These are phyloP conservation scores for Limenitis camilla DNA, from an alignment of 2,888 invertebrate genomes.

Conservation along the genomic window DNA sequence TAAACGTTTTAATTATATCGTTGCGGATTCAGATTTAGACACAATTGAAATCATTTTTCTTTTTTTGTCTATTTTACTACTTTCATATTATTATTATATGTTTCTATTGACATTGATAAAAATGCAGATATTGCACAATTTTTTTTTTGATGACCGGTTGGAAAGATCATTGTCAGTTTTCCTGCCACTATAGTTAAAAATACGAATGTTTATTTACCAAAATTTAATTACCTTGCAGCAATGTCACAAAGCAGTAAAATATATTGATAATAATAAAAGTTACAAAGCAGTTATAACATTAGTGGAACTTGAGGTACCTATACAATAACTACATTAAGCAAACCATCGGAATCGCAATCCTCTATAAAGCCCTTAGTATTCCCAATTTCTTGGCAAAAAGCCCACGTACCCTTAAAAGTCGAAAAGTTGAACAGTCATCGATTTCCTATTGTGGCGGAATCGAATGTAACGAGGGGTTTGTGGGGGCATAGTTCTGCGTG, in stretches of 20 bases:
- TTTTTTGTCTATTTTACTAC: too few species aligned
- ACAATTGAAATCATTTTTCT: neutral
- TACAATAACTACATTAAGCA: neutral
- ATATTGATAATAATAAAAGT: too few species aligned
- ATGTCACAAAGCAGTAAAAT: too few species aligned
- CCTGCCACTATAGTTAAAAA: too few species aligned
- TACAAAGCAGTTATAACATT: neutral
- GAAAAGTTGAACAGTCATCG: conserved; percentile 36
- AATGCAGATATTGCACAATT: too few species aligned
- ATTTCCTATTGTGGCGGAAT: conserved; percentile 35
- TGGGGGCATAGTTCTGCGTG: conserved; percentile 37
- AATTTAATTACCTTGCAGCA: too few species aligned
- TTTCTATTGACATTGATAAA: neutral
- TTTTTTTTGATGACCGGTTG: too few species aligned
- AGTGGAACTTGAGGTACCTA: neutral
- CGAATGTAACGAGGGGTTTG: conserved; percentile 30
- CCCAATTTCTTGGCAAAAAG: conserved; percentile 23
- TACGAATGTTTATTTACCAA: too few species aligned
- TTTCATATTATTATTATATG: neutral
- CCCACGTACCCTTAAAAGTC: conserved; percentile 26
- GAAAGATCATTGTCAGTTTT: too few species aligned
- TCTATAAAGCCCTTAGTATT: conserved; percentile 10
- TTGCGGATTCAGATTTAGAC: conserved; percentile 1
- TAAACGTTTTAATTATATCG: conserved; percentile 1
- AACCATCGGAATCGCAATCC: conserved; percentile 3